Percentiles rank a stretch among this genome's conserved stretches.
These are phyloP conservation scores for Brevipalpus yothersi DNA, from an alignment of 1,140 invertebrate genomes.

Conservation along the genomic window DNA sequence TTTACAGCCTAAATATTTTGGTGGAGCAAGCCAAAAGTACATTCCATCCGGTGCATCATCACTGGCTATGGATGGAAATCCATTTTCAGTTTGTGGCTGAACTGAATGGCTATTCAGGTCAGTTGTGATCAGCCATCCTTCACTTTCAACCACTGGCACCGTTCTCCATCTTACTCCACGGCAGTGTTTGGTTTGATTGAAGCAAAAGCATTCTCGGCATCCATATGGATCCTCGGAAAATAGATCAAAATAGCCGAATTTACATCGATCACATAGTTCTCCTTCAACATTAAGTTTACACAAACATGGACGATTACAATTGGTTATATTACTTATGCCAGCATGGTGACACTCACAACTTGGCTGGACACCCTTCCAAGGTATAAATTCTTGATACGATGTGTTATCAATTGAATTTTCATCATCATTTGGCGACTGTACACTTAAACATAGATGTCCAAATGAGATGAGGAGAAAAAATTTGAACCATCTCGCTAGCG, in stretches of 20 bases:
- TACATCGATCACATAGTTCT: conserved; percentile 55
- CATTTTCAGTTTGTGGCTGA: background rate
- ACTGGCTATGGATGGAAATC: background rate
- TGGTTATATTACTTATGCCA: no score
- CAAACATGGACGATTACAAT: conserved; percentile 46
- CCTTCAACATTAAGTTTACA: conserved; percentile 67
- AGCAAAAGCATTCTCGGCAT: conserved; percentile 94
- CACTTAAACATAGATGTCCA: no score
- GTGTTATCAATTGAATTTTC: no score
- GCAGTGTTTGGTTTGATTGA: conserved; percentile 75
- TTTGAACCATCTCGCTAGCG: no score
- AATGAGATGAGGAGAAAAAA: no score
- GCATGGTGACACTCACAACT: no score
- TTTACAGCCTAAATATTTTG: no score
- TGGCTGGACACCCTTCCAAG: no score
- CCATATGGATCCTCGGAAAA: conserved; percentile 61
- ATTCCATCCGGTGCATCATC: conserved; percentile 14
- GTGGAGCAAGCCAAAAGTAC: background rate
- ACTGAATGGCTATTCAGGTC: background rate
- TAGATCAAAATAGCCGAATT: conserved; percentile 73
- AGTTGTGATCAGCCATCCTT: background rate
- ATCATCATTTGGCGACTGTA: no score
- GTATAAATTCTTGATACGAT: no score
- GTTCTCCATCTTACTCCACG: conserved; percentile 32
- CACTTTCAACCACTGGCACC: conserved; percentile 17